phyloP scores from a whole-genome alignment of 2,888 invertebrate species.

The Agonopterix subpropinquella region DNA sequence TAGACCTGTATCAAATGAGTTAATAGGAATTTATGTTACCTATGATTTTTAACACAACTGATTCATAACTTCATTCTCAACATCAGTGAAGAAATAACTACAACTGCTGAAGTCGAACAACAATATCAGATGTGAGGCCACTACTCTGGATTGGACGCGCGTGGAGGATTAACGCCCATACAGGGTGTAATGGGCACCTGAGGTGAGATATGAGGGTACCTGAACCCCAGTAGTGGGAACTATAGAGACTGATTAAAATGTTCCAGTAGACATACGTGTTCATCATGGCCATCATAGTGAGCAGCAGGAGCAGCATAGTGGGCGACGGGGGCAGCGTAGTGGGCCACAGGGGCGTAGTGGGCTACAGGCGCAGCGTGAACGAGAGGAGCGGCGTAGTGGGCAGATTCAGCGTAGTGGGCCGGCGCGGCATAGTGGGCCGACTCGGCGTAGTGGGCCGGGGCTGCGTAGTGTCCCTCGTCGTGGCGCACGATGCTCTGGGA shows the following conservation, averaged over 20 bases:
- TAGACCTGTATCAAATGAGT: no score
- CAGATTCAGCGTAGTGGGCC: conserved; percentile 18
- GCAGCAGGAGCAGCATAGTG: conserved; percentile 21
- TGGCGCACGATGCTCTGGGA: conserved; percentile 52
- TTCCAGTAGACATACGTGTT: conserved; percentile 16
- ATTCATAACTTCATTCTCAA: no score
- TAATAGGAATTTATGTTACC: no score
- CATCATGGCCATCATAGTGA: conserved; percentile 47
- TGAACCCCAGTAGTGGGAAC: no score
- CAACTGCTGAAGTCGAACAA: no score
- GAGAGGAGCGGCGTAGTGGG: conserved; percentile 24
- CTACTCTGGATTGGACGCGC: no score
- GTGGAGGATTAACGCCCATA: no score
- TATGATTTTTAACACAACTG: no score
- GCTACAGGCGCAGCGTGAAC: conserved; percentile 24
- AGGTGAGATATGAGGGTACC: no score
- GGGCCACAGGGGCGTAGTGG: conserved; percentile 29
- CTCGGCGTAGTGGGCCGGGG: conserved; percentile 20
- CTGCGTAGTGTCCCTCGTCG: conserved; percentile 41
- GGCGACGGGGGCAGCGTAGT: conserved; percentile 20
- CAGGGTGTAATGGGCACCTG: no score
- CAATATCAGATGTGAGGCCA: no score
- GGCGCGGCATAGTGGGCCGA: conserved; percentile 18
- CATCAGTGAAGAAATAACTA: no score
- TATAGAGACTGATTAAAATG: not conserved